A percentile compares a stretch with the other conserved stretches of the same genome.
These are phyloP conservation scores for Agriopis leucophaearia DNA, from an alignment of 2,888 invertebrate genomes.

Conservation along the genomic window DNA sequence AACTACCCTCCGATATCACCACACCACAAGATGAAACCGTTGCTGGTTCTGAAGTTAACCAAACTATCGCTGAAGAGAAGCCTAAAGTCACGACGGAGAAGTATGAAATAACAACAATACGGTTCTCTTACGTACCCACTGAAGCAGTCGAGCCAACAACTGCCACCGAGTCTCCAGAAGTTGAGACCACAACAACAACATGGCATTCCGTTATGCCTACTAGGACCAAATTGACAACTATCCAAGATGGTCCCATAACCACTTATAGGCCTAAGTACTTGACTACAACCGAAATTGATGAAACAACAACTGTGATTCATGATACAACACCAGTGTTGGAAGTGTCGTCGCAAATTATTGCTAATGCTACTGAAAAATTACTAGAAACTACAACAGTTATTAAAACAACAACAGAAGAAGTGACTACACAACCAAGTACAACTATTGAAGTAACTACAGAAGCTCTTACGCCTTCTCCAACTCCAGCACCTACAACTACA, in stretches of 20 bases:
- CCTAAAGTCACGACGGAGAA: conserved; percentile 66
- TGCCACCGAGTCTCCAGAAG: conserved; percentile 49
- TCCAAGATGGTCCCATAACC: conserved; percentile 69
- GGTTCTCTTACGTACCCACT: conserved; percentile 77
- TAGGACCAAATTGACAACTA: conserved; percentile 59
- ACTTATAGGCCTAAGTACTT: conserved; percentile 76
- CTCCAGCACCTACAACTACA: conserved; percentile 33
- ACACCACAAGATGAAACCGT: conserved; percentile 75
- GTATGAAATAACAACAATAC: conserved; percentile 80
- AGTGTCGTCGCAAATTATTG: conserved; percentile 68
- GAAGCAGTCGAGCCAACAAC: conserved; percentile 57
- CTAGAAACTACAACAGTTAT: conserved; percentile 49
- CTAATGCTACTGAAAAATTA: conserved; percentile 53
- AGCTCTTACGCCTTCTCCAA: conserved; percentile 42
- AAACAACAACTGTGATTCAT: conserved; percentile 63
- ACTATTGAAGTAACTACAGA: conserved; percentile 48
- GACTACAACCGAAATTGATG: conserved; percentile 66
- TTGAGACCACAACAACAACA: conserved; percentile 55
- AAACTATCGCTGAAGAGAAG: conserved; percentile 56
- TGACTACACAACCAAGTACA: conserved; percentile 33
- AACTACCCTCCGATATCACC: conserved; percentile 76
- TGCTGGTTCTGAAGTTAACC: conserved; percentile 62
- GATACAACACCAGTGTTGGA: conserved; percentile 68
- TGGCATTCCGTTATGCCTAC: conserved; percentile 72
- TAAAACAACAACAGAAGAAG: conserved; percentile 40